phyloP scores from a whole-genome alignment of 2,113 vertebrate genomes.

The Synodontis membranacea region DNA sequence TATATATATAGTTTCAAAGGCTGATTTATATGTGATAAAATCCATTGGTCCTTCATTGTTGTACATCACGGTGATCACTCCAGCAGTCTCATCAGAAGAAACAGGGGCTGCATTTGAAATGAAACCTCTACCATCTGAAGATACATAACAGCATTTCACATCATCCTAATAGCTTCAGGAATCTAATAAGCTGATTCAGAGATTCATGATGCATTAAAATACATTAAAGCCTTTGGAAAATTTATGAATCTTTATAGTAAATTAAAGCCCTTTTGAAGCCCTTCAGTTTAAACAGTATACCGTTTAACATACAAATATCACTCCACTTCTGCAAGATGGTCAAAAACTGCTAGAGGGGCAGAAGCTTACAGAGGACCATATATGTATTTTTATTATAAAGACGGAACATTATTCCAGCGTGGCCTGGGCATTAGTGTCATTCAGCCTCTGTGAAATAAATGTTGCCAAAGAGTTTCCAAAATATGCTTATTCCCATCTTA shows the following conservation, averaged over 20 bases:
- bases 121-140: background rate
- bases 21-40: background rate
- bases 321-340: background rate
- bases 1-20: background rate
- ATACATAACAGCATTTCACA: background rate
- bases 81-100: background rate
- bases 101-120: background rate
- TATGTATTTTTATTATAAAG: slow-evolving; percentile 8
- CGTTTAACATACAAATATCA: background rate
- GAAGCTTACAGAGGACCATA: background rate
- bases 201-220: background rate
- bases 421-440: background rate
- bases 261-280: background rate
- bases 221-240: background rate
- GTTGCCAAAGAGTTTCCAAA: background rate
- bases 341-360: background rate
- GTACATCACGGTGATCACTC: background rate
- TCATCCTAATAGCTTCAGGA: background rate
- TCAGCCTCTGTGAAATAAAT: slow-evolving; percentile 19
- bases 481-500: background rate
- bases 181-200: background rate
- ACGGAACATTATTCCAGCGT: background rate
- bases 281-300: background rate
- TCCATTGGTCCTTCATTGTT: background rate
- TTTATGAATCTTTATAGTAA: background rate